These are phyloP conservation scores for Drosophila punjabiensis DNA, from an alignment of 1,140 invertebrate species.

Conservation along the genomic window DNA sequence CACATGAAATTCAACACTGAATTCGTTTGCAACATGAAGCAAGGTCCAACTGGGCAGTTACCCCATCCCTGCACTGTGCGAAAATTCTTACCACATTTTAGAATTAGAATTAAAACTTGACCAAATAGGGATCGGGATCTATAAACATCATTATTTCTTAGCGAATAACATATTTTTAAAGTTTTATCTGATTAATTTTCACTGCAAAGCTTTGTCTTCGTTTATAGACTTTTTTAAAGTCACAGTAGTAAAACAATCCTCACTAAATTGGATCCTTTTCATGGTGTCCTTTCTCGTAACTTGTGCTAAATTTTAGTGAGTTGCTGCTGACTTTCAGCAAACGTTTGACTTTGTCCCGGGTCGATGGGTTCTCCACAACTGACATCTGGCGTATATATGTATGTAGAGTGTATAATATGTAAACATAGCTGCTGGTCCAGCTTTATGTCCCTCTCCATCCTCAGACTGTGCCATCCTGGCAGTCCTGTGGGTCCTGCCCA, in stretches of 20 bases:
- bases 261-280: not conserved
- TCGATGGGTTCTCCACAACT: conserved; percentile 44
- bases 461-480: not conserved
- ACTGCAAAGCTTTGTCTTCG: not conserved
- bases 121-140: too few species aligned
- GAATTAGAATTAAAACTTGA: too few species aligned
- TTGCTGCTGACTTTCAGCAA: conserved; percentile 15
- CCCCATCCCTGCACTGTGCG: not conserved
- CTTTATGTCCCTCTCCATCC: conserved; percentile 2
- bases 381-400: conserved; percentile 58
- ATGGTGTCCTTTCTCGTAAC: not conserved
- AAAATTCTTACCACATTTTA: not conserved
- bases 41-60: not conserved
- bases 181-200: not conserved
- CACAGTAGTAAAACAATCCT: too few species aligned
- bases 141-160: too few species aligned
- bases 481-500: conserved; percentile 9
- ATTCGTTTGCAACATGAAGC: not conserved
- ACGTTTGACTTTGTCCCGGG: conserved; percentile 32
- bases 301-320: conserved; percentile 18
- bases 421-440: conserved; percentile 19
- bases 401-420: conserved; percentile 26
- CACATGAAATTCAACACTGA: not conserved
- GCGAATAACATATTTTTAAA: not conserved
- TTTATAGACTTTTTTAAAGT: not conserved